phyloP scores from a whole-genome alignment of 2,113 vertebrate species.

The Cyprinodon tularosa region DNA sequence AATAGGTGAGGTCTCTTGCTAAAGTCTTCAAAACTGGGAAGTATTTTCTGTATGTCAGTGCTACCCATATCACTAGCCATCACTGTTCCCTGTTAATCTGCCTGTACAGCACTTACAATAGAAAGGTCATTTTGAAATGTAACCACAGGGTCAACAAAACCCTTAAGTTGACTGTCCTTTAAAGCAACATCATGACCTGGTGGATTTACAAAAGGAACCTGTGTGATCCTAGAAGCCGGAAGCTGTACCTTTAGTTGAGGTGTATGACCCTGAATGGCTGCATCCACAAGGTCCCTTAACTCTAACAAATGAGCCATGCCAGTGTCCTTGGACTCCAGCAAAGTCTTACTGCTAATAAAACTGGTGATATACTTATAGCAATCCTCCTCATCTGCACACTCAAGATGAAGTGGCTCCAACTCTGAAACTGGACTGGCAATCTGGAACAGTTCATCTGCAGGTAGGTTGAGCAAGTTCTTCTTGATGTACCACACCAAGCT shows the following conservation, averaged over 20 bases:
- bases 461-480: background rate
- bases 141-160: background rate
- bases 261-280: background rate
- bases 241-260: background rate
- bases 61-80: background rate
- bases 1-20: background rate
- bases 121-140: background rate
- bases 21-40: background rate
- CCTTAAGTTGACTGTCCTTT: background rate
- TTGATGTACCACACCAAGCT: slow-evolving; percentile 3
- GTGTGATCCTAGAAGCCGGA: background rate
- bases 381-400: background rate
- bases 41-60: background rate
- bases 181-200: background rate
- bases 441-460: slow-evolving; percentile 3
- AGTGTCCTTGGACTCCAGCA: background rate
- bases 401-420: background rate
- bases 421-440: too few species aligned
- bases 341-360: background rate
- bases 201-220: background rate
- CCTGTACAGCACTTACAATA: background rate
- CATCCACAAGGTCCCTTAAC: background rate
- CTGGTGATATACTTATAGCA: background rate
- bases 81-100: background rate
- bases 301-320: background rate